phyloP scores from a whole-genome alignment of 2,113 vertebrate species.

The Platichthys flesus region DNA sequence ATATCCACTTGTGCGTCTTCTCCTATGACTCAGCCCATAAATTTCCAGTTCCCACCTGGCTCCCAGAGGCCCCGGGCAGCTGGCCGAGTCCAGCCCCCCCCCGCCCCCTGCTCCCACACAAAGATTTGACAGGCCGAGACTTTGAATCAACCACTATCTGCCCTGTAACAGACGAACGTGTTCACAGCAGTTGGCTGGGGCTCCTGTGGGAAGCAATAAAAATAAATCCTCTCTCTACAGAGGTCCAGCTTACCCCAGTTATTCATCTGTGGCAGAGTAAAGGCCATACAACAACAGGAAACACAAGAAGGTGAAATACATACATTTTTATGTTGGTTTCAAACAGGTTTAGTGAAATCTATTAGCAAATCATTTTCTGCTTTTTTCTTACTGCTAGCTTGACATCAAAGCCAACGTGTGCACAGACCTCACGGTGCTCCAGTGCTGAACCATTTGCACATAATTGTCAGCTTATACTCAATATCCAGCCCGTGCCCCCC shows the following conservation, averaged over 20 bases:
- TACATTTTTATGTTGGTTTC: not conserved
- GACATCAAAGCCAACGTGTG: not conserved
- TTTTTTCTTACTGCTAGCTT: not conserved
- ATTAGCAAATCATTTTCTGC: not conserved
- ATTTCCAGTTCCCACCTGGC: conserved; percentile 24
- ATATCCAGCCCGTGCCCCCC: not conserved
- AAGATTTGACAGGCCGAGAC: conserved; percentile 43
- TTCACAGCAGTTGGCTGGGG: conserved; percentile 8
- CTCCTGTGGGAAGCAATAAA: conserved; percentile 15
- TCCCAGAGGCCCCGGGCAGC: conserved; percentile 21
- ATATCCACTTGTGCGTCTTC: conserved; percentile 2
- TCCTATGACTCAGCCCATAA: conserved; percentile 14
- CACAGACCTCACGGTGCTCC: not conserved
- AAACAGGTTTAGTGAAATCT: not conserved
- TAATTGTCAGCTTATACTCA: not conserved
- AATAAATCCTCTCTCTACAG: conserved; percentile 6
- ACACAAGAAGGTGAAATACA: not conserved
- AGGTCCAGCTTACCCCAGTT: conserved; percentile 10
- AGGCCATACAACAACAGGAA: not conserved
- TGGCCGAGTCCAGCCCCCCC: conserved; percentile 47
- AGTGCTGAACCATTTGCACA: not conserved
- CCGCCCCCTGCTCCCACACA: conserved; percentile 1
- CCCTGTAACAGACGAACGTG: conserved; percentile 32
- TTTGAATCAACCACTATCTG: conserved; percentile 50
- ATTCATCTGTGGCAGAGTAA: conserved; percentile 1